Percentiles rank a stretch among this genome's conserved stretches.
These are phyloP conservation scores for Calyptommatus sinebrachiatus DNA, from an alignment of 2,113 vertebrate species.

Conservation along the genomic window DNA sequence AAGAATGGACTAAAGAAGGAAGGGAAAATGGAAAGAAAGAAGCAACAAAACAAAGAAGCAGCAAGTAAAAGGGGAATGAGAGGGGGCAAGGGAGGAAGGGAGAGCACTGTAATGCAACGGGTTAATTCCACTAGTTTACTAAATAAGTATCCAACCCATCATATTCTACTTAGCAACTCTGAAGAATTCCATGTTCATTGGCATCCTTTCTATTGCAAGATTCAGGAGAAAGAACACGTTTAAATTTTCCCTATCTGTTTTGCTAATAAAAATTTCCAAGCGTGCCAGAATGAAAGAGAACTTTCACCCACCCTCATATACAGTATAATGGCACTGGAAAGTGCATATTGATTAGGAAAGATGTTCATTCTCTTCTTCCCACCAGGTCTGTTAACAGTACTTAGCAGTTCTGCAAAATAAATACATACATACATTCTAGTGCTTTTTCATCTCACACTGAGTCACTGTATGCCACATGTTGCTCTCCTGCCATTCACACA, in stretches of 20 bases:
- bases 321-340: background rate
- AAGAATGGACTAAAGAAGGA: too few relatives aligned
- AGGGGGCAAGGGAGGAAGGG: too few relatives aligned
- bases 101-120: too few relatives aligned
- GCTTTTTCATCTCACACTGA: slow-evolving; percentile 11
- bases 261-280: background rate
- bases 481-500: background rate
- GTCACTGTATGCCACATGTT: background rate
- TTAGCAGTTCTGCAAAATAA: slow-evolving; percentile 27
- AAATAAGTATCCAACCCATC: too few relatives aligned
- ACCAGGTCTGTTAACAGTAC: background rate
- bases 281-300: background rate
- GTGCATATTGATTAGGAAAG: background rate
- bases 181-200: background rate
- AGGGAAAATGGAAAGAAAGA: too few relatives aligned
- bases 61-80: too few relatives aligned
- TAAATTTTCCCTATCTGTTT: background rate
- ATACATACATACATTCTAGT: background rate
- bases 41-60: too few relatives aligned
- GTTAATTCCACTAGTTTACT: too few relatives aligned
- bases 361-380: background rate
- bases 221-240: background rate
- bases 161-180: background rate
- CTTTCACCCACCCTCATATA: too few relatives aligned
- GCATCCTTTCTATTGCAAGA: background rate